Evolutionary conservation across 2,113 vertebrate species (phyloP).

Genomic region (Notiomystis cincta): DNA sequence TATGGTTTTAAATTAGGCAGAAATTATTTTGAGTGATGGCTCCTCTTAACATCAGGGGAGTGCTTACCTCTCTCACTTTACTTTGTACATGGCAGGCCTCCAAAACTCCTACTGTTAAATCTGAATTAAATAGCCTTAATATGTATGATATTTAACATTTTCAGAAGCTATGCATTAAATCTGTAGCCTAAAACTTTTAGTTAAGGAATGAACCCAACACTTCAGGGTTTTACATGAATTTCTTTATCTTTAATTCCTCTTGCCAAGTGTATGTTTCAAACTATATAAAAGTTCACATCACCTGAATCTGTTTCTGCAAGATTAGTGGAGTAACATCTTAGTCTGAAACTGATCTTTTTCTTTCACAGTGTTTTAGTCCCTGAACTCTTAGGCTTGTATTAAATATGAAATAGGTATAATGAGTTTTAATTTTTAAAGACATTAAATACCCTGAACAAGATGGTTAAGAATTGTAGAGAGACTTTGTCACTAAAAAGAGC

Average conservation of each 20-base stretch:
- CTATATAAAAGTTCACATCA: conserved; percentile 17
- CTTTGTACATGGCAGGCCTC: conserved; percentile 41
- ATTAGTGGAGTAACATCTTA: conserved; percentile 32
- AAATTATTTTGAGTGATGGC: conserved; percentile 18
- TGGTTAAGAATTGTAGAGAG: not conserved
- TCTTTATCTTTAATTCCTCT: conserved; percentile 28
- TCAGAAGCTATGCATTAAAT: conserved; percentile 38
- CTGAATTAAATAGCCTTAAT: conserved; percentile 56
- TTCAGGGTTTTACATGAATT: not conserved
- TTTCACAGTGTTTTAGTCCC: not conserved
- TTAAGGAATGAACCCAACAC: not conserved
- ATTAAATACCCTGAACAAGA: conserved; percentile 27
- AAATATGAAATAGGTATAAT: conserved; percentile 33
- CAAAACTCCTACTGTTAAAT: conserved; percentile 49
- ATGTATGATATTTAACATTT: conserved; percentile 51
- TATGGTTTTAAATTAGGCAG: conserved; percentile 2
- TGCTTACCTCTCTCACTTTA: conserved; percentile 27
- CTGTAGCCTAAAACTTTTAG: conserved; percentile 1
- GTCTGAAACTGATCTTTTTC: conserved; percentile 17
- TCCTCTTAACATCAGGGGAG: conserved; percentile 5
- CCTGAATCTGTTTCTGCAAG: conserved; percentile 10
- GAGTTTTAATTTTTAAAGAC: conserved; percentile 35
- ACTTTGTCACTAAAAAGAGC: not conserved
- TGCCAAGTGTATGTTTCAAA: conserved; percentile 14
- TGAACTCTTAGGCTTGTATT: conserved; percentile 1